Evolutionary conservation across 2,797 vertebrate genomes (phyloP).

Genomic region (Scolopax rusticola): DNA sequence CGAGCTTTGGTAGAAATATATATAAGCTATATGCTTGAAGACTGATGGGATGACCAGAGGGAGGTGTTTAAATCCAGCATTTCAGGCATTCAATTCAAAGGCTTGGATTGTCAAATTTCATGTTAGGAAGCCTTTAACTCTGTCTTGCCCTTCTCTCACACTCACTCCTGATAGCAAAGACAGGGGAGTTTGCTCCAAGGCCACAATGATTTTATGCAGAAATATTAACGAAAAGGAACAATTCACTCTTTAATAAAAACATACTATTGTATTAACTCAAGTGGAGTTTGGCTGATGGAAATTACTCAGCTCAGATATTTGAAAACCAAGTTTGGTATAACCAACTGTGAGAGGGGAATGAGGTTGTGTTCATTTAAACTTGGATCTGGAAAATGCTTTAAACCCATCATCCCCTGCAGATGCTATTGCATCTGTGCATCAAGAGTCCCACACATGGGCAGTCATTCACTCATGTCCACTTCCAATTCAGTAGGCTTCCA

Average conservation of each 20-base stretch:
- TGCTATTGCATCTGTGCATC: accelerated
- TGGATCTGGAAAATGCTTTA: background rate
- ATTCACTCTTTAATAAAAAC: background rate
- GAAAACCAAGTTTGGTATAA: background rate
- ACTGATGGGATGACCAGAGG: no score
- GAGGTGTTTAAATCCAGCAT: background rate
- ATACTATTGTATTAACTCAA: background rate
- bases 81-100: background rate
- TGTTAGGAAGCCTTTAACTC: background rate
- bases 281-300: background rate
- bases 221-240: background rate
- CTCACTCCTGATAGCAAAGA: background rate
- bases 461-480: accelerated
- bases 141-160: background rate
- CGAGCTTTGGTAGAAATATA: background rate
- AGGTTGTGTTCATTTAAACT: background rate
- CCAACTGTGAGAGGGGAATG: background rate
- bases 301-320: background rate
- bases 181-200: background rate
- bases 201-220: background rate
- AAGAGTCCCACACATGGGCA: background rate
- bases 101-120: background rate
- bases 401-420: background rate
- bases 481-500: background rate
- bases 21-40: background rate